Evolutionary conservation across 2,888 invertebrate genomes (phyloP).

Genomic region (Harpalus rubripes): DNA sequence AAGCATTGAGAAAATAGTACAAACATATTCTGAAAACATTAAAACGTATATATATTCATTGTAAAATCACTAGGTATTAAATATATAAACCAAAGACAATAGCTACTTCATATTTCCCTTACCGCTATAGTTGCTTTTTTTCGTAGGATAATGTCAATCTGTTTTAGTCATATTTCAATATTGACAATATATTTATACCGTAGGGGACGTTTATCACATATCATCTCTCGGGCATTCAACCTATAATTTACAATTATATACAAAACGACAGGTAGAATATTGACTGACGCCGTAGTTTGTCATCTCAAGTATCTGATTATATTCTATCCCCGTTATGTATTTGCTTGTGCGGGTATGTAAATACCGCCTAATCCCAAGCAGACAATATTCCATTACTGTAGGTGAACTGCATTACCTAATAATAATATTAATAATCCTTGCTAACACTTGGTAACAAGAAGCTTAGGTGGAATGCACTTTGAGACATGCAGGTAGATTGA

Average conservation of each 20-base stretch:
- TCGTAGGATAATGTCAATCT: no score
- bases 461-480: slow-evolving; percentile 45
- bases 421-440: slow-evolving; percentile 44
- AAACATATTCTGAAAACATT: no score
- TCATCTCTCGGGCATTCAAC: not conserved
- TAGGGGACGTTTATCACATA: no score
- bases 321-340: not conserved
- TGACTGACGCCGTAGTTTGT: not conserved
- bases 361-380: not conserved
- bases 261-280: not conserved
- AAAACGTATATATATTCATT: no score
- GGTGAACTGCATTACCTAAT: slow-evolving; percentile 23
- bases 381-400: slow-evolving; percentile 1
- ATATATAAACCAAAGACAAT: no score
- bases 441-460: slow-evolving; percentile 16
- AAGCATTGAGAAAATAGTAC: no score
- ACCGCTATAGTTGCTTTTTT: no score
- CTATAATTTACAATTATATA: not conserved
- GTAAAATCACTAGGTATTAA: no score
- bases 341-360: not conserved
- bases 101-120: no score
- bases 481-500: slow-evolving; percentile 20
- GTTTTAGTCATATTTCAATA: no score
- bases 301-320: not conserved
- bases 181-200: no score